Percentiles rank a stretch among this genome's conserved stretches.
Conservation (phyloP, 1,140 invertebrate species). For the Lasaia peninsularis region DNA sequence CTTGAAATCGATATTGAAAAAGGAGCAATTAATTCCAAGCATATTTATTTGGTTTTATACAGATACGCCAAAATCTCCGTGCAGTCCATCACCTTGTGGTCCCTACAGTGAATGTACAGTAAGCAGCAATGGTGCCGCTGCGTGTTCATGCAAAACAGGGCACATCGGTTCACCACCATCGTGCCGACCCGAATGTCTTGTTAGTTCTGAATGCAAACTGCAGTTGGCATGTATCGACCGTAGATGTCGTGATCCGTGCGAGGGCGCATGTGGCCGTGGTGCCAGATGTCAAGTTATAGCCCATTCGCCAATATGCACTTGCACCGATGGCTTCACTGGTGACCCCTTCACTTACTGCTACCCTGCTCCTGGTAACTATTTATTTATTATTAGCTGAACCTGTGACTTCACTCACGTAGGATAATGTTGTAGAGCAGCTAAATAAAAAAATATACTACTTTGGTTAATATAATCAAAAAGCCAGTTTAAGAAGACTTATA, state of each 20-base stretch:
- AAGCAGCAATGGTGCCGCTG: conserved; percentile 80
- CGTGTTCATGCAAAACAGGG: conserved; percentile 83
- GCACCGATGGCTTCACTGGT: conserved; percentile 85
- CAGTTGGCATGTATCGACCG: conserved; percentile 81
- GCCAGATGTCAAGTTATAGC: conserved; percentile 90
- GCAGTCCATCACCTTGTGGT: conserved; percentile 87
- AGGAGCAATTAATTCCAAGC: neutral
- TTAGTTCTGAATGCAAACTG: conserved; percentile 83
- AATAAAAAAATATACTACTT: too few species aligned
- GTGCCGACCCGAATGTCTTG: conserved; percentile 84
- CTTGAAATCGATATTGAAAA: too few species aligned
- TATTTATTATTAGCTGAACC: neutral
- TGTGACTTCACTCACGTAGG: too few species aligned
- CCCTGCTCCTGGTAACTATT: conserved; percentile 70
- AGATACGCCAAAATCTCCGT: conserved; percentile 77
- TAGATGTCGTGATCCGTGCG: conserved; percentile 82
- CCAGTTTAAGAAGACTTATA: too few species aligned
- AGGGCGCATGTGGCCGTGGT: conserved; percentile 86
- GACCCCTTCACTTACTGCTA: conserved; percentile 89
- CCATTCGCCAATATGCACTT: conserved; percentile 89
- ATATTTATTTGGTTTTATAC: conserved; percentile 5
- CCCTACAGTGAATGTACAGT: conserved; percentile 84
- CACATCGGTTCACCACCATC: conserved; percentile 85
- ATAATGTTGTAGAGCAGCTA: too few species aligned
- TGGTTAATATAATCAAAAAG: too few species aligned